A percentile compares a stretch with the other conserved stretches of the same genome.
Evolutionary conservation across 2,797 vertebrate genomes (phyloP).

Genomic region (Malacoraja senta): DNA sequence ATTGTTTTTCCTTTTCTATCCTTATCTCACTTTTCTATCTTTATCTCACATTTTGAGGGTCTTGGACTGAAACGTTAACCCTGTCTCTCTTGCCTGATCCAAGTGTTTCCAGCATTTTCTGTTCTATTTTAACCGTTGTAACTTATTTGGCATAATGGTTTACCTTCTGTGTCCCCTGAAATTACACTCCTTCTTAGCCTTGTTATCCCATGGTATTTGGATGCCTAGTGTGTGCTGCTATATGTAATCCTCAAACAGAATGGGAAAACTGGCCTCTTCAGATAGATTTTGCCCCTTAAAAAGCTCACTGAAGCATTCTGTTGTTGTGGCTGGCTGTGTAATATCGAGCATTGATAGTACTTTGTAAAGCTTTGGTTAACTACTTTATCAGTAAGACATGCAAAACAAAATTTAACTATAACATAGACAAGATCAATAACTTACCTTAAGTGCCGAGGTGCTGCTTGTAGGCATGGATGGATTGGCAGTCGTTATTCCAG

Average conservation of each 20-base stretch:
- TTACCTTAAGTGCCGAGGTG: conserved; percentile 50
- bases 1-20: background rate
- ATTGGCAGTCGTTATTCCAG: conserved; percentile 57
- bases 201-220: background rate
- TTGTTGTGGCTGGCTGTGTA: background rate
- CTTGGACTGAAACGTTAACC: too few species aligned
- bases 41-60: too few species aligned
- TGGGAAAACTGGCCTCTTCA: background rate
- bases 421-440: background rate
- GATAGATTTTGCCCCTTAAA: background rate
- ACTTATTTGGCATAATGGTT: too few species aligned
- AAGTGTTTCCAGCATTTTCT: too few species aligned
- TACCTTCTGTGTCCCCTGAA: too few species aligned
- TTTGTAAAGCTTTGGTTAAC: background rate
- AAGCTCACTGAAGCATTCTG: background rate
- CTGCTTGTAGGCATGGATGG: conserved; percentile 55
- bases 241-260: background rate
- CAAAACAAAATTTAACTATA: background rate
- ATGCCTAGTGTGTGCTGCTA: background rate
- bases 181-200: background rate
- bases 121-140: too few species aligned
- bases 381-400: background rate
- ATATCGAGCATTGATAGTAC: background rate
- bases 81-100: too few species aligned
- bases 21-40: too few species aligned